These are phyloP conservation scores for Cordilura impudica DNA, from an alignment of 2,888 invertebrate species.

Conservation along the genomic window DNA sequence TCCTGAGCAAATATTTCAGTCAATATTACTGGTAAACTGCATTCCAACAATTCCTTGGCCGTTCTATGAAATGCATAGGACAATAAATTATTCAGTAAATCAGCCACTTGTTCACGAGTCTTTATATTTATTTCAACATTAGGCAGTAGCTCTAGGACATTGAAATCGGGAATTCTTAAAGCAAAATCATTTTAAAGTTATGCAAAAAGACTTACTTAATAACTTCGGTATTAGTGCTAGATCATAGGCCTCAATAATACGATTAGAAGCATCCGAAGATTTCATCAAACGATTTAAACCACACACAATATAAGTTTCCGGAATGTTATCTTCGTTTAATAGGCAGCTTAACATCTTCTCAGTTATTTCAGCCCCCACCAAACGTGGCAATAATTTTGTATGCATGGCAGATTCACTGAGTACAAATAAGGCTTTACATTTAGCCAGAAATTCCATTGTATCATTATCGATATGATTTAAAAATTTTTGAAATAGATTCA, in stretches of 20 bases:
- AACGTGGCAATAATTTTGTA: constrained; percentile 64
- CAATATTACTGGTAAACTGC: constrained; percentile 59
- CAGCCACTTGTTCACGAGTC: constrained; percentile 69
- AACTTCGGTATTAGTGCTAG: constrained; percentile 61
- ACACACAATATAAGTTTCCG: constrained; percentile 65
- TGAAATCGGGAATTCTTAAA: not conserved
- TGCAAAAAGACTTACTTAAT: constrained; percentile 48
- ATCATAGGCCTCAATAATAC: constrained; percentile 65
- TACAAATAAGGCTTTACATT: constrained; percentile 68
- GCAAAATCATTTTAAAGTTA: not conserved
- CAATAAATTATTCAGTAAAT: constrained; percentile 67
- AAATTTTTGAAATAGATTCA: constrained; percentile 70
- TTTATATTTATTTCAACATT: constrained; percentile 62
- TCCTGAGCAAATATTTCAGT: constrained; percentile 66
- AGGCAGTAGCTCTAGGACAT: constrained; percentile 60
- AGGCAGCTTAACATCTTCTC: constrained; percentile 68
- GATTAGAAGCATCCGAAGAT: constrained; percentile 65
- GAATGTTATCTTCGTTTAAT: constrained; percentile 58
- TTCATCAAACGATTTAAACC: constrained; percentile 70
- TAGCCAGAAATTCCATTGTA: constrained; percentile 43
- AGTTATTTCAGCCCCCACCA: constrained; percentile 66
- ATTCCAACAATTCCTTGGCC: constrained; percentile 54
- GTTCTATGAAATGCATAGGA: constrained; percentile 65
- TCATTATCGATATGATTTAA: constrained; percentile 63
- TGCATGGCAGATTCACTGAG: constrained; percentile 70